Percentiles rank a stretch among this genome's conserved stretches.
These are phyloP conservation scores for Drosophila tropicalis DNA, from an alignment of 1,140 invertebrate species.

Conservation along the genomic window DNA sequence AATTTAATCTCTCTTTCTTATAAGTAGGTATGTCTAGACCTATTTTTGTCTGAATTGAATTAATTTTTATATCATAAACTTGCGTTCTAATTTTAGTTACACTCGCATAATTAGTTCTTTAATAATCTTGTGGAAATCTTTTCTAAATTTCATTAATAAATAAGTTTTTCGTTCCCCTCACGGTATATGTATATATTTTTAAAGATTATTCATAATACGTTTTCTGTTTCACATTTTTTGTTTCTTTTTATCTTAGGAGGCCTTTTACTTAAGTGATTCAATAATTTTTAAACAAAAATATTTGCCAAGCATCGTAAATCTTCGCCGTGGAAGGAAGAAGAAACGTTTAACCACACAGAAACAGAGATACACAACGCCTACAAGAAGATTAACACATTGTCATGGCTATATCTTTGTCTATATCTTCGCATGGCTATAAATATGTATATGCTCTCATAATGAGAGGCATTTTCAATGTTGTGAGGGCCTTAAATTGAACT, in stretches of 20 bases:
- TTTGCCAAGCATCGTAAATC: conserved; percentile 44
- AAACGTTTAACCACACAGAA: conserved; percentile 49
- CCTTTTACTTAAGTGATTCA: conserved; percentile 50
- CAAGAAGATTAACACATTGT: conserved; percentile 64
- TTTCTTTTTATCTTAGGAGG: conserved; percentile 16
- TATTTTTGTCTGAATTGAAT: too few relatives aligned
- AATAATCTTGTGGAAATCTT: not conserved
- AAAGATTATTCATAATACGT: conserved; percentile 59
- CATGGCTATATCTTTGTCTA: conserved; percentile 25
- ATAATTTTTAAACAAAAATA: conserved; percentile 52
- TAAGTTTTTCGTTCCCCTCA: not conserved
- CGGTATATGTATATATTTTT: conserved; percentile 26
- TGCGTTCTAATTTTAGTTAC: too few relatives aligned
- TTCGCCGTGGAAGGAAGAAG: conserved; percentile 16
- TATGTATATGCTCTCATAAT: conserved; percentile 22
- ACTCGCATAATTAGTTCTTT: too few relatives aligned
- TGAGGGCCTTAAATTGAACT: conserved; percentile 55
- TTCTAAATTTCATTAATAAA: conserved; percentile 14
- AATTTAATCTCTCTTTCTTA: too few relatives aligned
- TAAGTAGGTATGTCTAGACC: too few relatives aligned
- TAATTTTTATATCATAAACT: too few relatives aligned
- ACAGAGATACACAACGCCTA: conserved; percentile 33
- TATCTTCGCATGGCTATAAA: conserved; percentile 6
- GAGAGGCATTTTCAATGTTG: not conserved
- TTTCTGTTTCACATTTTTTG: conserved; percentile 14